Evolutionary conservation across 1,140 invertebrate species (phyloP).

Genomic region (Streblospio benedicti): DNA sequence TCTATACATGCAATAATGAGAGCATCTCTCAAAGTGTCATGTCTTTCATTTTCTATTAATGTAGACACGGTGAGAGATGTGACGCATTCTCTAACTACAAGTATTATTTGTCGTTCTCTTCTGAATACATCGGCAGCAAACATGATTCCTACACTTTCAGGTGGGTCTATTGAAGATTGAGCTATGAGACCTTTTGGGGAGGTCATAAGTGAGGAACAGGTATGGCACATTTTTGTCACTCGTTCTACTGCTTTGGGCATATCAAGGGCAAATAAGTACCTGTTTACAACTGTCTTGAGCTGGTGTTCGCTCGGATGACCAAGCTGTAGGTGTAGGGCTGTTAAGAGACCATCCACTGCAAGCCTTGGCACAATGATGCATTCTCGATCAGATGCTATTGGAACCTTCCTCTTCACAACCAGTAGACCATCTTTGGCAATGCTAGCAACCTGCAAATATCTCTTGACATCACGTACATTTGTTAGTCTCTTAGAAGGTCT

Average conservation of each 20-base stretch:
- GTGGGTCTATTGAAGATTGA: conserved; percentile 14
- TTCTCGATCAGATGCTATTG: background rate
- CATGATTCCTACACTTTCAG: conserved; percentile 10
- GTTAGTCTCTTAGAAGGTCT: background rate
- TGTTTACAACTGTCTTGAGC: background rate
- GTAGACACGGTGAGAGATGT: background rate
- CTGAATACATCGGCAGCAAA: conserved; percentile 19
- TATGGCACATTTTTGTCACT: background rate
- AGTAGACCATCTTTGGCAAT: background rate
- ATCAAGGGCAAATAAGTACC: background rate
- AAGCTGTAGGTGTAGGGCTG: background rate
- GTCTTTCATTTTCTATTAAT: background rate
- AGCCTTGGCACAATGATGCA: no score
- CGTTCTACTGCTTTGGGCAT: background rate
- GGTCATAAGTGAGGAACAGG: conserved; percentile 8
- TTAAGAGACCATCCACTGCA: no score
- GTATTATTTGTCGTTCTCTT: background rate
- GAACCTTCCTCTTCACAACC: background rate
- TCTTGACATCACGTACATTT: background rate
- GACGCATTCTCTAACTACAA: background rate
- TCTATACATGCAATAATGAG: background rate
- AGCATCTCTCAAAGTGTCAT: background rate
- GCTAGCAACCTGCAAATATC: background rate
- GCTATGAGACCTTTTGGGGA: background rate
- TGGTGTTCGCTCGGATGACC: background rate